Evolutionary conservation across 2,113 vertebrate genomes (phyloP).

Genomic region (Ranitomeya imitator): DNA sequence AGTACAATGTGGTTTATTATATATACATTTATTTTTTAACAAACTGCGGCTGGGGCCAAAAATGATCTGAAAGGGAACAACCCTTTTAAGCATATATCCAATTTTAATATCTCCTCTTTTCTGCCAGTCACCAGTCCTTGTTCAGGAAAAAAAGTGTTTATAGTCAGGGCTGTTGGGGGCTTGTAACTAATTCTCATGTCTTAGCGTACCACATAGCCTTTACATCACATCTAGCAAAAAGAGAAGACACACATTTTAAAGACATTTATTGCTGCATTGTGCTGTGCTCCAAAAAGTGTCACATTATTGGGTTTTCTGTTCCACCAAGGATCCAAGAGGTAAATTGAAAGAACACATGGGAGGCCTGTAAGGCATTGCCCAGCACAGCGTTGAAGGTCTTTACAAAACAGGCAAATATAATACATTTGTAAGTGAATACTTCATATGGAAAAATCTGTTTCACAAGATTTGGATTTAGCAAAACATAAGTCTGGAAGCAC

Average conservation of each 20-base stretch:
- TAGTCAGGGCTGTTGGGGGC: background rate
- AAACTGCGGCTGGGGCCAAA: too few species aligned
- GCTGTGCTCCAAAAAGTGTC: slow-evolving; percentile 19
- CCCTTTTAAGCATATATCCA: too few species aligned
- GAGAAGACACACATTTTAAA: background rate
- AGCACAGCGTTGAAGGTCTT: slow-evolving; percentile 19
- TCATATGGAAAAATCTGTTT: slow-evolving; percentile 8
- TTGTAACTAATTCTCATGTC: background rate
- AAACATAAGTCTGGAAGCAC: slow-evolving; percentile 39
- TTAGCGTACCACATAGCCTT: background rate
- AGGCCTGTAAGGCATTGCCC: slow-evolving; percentile 33
- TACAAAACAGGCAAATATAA: slow-evolving; percentile 3
- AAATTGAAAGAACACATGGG: slow-evolving; percentile 3
- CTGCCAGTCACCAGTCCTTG: too few species aligned
- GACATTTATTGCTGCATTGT: slow-evolving; percentile 48
- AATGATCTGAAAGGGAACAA: too few species aligned
- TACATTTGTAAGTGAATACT: slow-evolving; percentile 28
- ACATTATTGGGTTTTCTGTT: slow-evolving; percentile 12
- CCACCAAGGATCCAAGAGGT: background rate
- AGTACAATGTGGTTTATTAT: too few species aligned
- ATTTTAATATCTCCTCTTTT: too few species aligned
- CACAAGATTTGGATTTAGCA: slow-evolving; percentile 11
- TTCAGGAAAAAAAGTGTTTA: too few species aligned
- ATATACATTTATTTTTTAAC: too few species aligned
- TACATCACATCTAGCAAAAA: too few species aligned